Percentiles rank a stretch among this genome's conserved stretches.
These are phyloP conservation scores for Abramis brama DNA, from an alignment of 2,113 vertebrate species.

Conservation along the genomic window DNA sequence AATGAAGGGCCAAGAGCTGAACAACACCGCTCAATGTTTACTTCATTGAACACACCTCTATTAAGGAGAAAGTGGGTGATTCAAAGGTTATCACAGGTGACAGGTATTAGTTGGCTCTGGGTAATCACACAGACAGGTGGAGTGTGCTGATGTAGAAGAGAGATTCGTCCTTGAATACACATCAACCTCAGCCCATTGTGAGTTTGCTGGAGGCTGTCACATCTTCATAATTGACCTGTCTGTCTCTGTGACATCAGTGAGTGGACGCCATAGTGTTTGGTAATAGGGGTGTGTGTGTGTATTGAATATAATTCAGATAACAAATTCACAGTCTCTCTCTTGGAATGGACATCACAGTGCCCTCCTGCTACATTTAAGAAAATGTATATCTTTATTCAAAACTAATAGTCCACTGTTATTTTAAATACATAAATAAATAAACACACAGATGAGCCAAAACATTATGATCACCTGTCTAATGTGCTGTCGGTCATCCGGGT, in stretches of 20 bases:
- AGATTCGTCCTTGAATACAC: slow-evolving; percentile 22
- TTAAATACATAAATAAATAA: no score
- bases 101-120: slow-evolving; percentile 31
- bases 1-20: not conserved
- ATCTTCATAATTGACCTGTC: slow-evolving; percentile 38
- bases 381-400: not conserved
- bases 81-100: slow-evolving; percentile 21
- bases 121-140: slow-evolving; percentile 36
- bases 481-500: no score
- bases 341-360: not conserved
- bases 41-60: slow-evolving; percentile 5
- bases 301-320: slow-evolving; percentile 1
- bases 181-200: slow-evolving; percentile 6
- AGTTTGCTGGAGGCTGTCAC: slow-evolving; percentile 27
- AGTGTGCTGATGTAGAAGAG: slow-evolving; percentile 29
- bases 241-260: slow-evolving; percentile 22
- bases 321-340: not conserved
- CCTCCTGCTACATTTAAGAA: not conserved
- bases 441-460: no score
- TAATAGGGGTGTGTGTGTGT: slow-evolving; percentile 1
- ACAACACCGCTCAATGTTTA: not conserved
- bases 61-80: not conserved
- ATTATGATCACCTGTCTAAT: no score
- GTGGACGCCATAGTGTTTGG: not conserved
- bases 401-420: not conserved